phyloP scores from a whole-genome alignment of 2,113 vertebrate genomes.

The Procavia capensis region DNA sequence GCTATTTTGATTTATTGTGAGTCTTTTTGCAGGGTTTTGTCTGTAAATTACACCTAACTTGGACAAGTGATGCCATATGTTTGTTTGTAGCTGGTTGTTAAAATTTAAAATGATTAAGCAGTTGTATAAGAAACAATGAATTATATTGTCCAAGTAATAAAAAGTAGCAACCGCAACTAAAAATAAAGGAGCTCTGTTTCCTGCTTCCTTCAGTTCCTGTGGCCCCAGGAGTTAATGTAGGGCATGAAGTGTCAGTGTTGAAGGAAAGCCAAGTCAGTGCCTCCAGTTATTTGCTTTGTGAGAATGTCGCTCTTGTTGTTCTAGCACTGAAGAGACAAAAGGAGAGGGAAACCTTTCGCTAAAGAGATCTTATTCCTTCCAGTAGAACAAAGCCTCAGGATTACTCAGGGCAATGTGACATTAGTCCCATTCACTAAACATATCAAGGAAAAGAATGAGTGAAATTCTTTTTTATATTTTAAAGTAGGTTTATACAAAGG shows the following conservation, averaged over 20 bases:
- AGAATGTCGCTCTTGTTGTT: slow-evolving; percentile 18
- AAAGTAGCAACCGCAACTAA: neutral
- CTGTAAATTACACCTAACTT: neutral
- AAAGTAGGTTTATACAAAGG: neutral
- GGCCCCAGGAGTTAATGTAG: neutral
- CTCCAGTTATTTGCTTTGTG: slow-evolving; percentile 59
- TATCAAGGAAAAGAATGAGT: neutral
- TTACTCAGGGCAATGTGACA: neutral
- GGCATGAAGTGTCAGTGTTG: neutral
- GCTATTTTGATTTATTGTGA: neutral
- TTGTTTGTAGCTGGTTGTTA: slow-evolving; percentile 31
- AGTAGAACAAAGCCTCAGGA: slow-evolving; percentile 33
- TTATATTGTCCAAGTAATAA: slow-evolving; percentile 17
- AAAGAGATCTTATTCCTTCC: slow-evolving; percentile 30
- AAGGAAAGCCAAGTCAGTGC: neutral
- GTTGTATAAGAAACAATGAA: slow-evolving; percentile 31
- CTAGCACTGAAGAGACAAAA: slow-evolving; percentile 48
- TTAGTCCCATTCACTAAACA: slow-evolving; percentile 1
- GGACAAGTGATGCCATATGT: neutral
- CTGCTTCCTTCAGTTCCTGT: neutral
- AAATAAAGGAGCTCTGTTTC: neutral
- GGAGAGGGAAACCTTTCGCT: slow-evolving; percentile 26
- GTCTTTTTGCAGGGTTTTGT: slow-evolving; percentile 43
- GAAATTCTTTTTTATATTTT: neutral
- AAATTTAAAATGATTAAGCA: slow-evolving; percentile 46